phyloP scores from a whole-genome alignment of 2,888 invertebrate species.

The Leptinotarsa rubiginosa region DNA sequence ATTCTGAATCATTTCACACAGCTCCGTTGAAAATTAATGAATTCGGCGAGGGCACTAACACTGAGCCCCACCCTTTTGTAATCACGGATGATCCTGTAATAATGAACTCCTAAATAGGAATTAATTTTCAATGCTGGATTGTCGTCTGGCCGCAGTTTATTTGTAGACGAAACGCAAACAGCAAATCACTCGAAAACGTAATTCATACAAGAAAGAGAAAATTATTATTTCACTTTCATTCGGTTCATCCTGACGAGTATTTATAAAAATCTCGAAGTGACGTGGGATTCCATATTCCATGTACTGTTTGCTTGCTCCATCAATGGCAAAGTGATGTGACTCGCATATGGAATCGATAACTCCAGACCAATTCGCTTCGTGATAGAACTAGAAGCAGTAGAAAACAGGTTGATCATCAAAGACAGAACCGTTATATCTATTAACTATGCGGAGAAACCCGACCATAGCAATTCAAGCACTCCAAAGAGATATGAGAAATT shows the following conservation, averaged over 20 bases:
- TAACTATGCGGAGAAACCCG: too few relatives aligned
- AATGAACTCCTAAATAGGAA: constrained; percentile 4
- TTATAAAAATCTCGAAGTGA: not conserved
- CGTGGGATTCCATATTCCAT: not conserved
- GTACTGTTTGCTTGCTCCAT: too few relatives aligned
- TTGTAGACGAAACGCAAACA: not conserved
- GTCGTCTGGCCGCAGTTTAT: not conserved
- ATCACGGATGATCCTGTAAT: constrained; percentile 1
- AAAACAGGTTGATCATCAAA: too few relatives aligned
- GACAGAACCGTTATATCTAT: too few relatives aligned
- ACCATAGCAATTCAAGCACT: too few relatives aligned
- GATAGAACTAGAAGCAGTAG: too few relatives aligned
- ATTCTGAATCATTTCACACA: not conserved
- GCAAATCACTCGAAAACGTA: not conserved
- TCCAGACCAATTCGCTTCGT: too few relatives aligned
- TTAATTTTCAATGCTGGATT: constrained; percentile 4
- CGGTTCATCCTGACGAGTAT: not conserved
- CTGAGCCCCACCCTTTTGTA: constrained; percentile 8
- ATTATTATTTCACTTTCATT: not conserved
- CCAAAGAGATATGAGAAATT: too few relatives aligned
- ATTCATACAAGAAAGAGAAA: not conserved
- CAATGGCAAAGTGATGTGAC: too few relatives aligned
- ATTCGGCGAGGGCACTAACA: not conserved
- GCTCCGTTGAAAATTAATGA: constrained; percentile 2
- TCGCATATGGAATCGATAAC: too few relatives aligned